Conservation (phyloP, 2,888 invertebrate species). For the Empis stercorea region DNA sequence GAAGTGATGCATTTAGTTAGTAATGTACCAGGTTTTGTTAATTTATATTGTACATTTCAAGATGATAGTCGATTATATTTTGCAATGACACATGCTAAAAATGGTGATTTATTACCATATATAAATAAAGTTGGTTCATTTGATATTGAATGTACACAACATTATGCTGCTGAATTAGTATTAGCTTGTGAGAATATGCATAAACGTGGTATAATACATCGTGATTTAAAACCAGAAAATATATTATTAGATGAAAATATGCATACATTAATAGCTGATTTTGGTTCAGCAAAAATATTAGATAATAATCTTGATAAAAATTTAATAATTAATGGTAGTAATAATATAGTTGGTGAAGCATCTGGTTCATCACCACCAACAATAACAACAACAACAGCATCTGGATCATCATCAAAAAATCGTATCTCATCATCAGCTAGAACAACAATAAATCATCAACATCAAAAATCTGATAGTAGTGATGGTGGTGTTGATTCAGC, state of each 20-base stretch:
- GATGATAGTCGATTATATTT: constrained; percentile 86
- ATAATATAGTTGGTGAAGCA: constrained; percentile 18
- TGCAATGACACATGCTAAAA: constrained; percentile 86
- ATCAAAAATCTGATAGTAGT: constrained; percentile 4
- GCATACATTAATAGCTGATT: constrained; percentile 94
- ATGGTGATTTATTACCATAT: constrained; percentile 86
- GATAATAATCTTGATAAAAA: constrained; percentile 20
- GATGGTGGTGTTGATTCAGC: constrained; percentile 10
- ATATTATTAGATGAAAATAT: constrained; percentile 88
- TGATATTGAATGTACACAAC: constrained; percentile 75
- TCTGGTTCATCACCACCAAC: constrained; percentile 7
- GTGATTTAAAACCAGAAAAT: constrained; percentile 95
- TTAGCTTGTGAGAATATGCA: constrained; percentile 87
- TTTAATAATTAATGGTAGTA: constrained; percentile 10
- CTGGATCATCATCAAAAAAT: too few species aligned
- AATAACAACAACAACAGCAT: constrained; percentile 4
- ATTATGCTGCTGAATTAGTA: constrained; percentile 90
- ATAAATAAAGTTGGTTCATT: constrained; percentile 85
- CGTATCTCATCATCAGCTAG: too few species aligned
- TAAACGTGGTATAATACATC: constrained; percentile 76
- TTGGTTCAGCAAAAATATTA: constrained; percentile 87
- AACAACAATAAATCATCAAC: constrained; percentile 6
- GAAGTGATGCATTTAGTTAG: constrained; percentile 81
- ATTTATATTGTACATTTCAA: constrained; percentile 93
- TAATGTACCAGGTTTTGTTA: constrained; percentile 78